Evolutionary conservation across 2,797 vertebrate species (phyloP).

Genomic region (Staurois parvus): DNA sequence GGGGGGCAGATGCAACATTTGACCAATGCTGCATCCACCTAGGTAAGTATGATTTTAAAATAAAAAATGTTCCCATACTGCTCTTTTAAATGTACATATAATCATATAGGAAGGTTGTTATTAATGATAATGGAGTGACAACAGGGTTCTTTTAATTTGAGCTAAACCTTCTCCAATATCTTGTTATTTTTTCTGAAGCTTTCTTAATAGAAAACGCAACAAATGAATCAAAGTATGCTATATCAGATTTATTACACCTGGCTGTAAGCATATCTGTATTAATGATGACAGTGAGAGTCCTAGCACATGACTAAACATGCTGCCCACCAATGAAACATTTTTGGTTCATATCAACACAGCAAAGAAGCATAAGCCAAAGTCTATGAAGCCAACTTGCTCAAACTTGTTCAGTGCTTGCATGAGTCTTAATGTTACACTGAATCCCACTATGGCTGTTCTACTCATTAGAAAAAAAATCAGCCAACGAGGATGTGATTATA

Average conservation of each 20-base stretch:
- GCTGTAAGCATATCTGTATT: constrained; percentile 7
- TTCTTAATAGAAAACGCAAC: neutral
- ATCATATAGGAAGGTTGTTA: too few species aligned
- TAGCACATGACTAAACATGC: constrained; percentile 51
- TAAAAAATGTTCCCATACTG: too few species aligned
- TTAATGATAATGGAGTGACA: too few species aligned
- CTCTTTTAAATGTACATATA: too few species aligned
- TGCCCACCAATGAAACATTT: constrained; percentile 23
- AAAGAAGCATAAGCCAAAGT: constrained; percentile 1
- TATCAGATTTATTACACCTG: constrained; percentile 20
- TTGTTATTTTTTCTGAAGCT: too few species aligned
- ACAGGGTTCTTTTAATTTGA: too few species aligned
- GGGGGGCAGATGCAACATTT: too few species aligned
- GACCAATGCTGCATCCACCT: too few species aligned
- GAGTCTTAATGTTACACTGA: constrained; percentile 1
- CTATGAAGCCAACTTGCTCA: constrained; percentile 35
- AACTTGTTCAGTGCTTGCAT: constrained; percentile 46
- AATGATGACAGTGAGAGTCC: constrained; percentile 7
- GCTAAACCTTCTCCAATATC: too few species aligned
- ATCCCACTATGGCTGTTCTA: neutral
- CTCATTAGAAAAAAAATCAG: neutral
- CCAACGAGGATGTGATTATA: neutral
- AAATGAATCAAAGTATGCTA: neutral
- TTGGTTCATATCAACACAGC: constrained; percentile 43
- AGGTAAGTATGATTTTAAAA: too few species aligned